A percentile compares a stretch with the other conserved stretches of the same genome.
These are phyloP conservation scores for Achroia grisella DNA, from an alignment of 1,140 invertebrate species.

Conservation along the genomic window DNA sequence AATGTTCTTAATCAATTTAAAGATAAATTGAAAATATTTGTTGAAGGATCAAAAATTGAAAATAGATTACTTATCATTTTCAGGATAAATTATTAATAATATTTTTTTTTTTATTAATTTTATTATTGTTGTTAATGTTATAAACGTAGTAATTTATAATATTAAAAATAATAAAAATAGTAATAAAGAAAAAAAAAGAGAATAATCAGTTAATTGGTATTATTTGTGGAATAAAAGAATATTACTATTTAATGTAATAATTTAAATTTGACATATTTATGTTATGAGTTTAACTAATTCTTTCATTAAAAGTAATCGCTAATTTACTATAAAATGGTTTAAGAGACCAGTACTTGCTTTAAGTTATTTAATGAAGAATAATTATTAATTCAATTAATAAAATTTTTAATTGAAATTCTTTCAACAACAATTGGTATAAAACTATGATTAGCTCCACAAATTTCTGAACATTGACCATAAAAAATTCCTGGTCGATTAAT, in stretches of 20 bases:
- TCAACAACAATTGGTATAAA: conserved; percentile 85
- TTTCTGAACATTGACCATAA: conserved; percentile 86
- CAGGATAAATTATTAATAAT: conserved; percentile 37
- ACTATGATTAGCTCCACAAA: conserved; percentile 84
- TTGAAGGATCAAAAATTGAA: conserved; percentile 72
- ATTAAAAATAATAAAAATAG: conserved; percentile 68
- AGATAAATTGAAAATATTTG: conserved; percentile 55
- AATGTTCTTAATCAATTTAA: conserved; percentile 74
- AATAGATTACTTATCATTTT: conserved; percentile 76
- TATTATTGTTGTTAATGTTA: conserved; percentile 34
- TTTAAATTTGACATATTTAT: conserved; percentile 29
- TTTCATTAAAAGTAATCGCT: conserved; percentile 75
- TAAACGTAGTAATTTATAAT: conserved; percentile 63
- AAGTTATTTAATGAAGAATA: conserved; percentile 76
- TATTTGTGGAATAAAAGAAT: conserved; percentile 50
- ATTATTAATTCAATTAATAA: conserved; percentile 75
- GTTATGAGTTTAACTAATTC: conserved; percentile 71
- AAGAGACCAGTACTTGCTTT: conserved; percentile 77
- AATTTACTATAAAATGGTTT: conserved; percentile 68
- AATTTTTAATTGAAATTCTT: conserved; percentile 69
- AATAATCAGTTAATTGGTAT: conserved; percentile 69
- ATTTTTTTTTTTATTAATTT: conserved; percentile 12
- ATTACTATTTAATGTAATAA: too few species aligned
- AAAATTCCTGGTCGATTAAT: conserved; percentile 76
- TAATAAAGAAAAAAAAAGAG: conserved; percentile 67